These are phyloP conservation scores for Panulirus ornatus DNA, from an alignment of 1,140 invertebrate genomes.

Conservation along the genomic window DNA sequence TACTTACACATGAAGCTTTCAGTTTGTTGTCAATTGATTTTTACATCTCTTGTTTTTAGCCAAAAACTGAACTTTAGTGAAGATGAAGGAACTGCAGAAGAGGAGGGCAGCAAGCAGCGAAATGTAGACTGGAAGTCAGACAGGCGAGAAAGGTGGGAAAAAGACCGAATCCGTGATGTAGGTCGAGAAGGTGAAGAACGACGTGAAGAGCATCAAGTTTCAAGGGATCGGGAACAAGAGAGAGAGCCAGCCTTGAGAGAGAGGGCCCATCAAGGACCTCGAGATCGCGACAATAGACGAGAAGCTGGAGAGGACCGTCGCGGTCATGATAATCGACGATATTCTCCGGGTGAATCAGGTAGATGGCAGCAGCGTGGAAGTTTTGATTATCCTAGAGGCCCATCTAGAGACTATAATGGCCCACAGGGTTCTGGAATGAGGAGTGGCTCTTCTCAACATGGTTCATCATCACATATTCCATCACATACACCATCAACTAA, in stretches of 20 bases:
- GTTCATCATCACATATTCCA: neutral
- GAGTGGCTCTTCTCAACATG: slow-evolving; percentile 30
- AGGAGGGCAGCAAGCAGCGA: slow-evolving; percentile 59
- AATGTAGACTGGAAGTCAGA: slow-evolving; percentile 37
- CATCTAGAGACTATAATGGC: slow-evolving; percentile 50
- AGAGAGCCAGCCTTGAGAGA: slow-evolving; percentile 35
- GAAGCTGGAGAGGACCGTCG: slow-evolving; percentile 48
- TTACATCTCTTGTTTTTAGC: slow-evolving; percentile 76
- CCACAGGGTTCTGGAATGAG: slow-evolving; percentile 54
- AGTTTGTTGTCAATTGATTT: neutral
- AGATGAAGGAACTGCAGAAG: slow-evolving; percentile 78
- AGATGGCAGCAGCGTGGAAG: slow-evolving; percentile 61
- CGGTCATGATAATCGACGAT: slow-evolving; percentile 27
- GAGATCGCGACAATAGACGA: slow-evolving; percentile 27
- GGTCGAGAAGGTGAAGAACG: slow-evolving; percentile 47
- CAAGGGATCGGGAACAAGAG: slow-evolving; percentile 21
- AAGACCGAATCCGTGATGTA: slow-evolving; percentile 48
- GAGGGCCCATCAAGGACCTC: slow-evolving; percentile 24
- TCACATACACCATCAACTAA: slow-evolving; percentile 3
- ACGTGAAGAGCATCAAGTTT: slow-evolving; percentile 15
- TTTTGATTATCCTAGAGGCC: slow-evolving; percentile 62
- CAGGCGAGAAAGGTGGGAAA: slow-evolving; percentile 58
- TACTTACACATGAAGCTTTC: slow-evolving; percentile 20
- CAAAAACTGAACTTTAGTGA: slow-evolving; percentile 81
- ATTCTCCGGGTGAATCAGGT: slow-evolving; percentile 56